Evolutionary conservation across 2,888 invertebrate genomes (phyloP), one percentile per base, ranked within the genome.

Genomic region (Eugnorisma glareosa): DNA sequence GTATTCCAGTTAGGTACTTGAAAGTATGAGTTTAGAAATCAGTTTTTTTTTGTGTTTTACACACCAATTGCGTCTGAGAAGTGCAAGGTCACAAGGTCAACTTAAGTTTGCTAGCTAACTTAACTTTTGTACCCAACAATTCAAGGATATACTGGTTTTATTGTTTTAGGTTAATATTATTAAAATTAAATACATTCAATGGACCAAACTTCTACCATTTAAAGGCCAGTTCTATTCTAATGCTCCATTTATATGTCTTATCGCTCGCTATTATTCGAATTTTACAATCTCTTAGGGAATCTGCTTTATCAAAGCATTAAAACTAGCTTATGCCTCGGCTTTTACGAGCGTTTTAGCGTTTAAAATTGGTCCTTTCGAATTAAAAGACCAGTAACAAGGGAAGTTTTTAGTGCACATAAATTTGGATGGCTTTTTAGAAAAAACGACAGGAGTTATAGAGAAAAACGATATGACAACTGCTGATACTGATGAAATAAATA

Each of bases 211-310:
- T 51, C 2, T 40, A n/a, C 11, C n/a, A 35, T 57, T 63, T 18
- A 11, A 31, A 10, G 24, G 18, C 18, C 31, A 59, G 31, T 43
- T 69, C 21, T 15, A 40, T 24, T 10, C 11, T 43, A 31, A 64
- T 15, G 11, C 24, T 66, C 66, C 31, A 66, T 70, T n/a, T 43
- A 1, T 21, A 67, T 35, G 6, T 24, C 24, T 31, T 43, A 31
- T 61, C 28, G 1, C 71, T 6, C 5, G 31, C 54, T 72, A 40
- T n/a, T 45, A 31, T 43, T 45, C 35, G n/a, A 72, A 72, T 72
- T 13, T 61, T 40, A 70, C 5, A 24, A 15, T 61, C 21, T 28
- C 59, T 21, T 15, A 10, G 21, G 18, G 11, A 21, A 59, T 31
- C 61, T 31, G 21, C 24, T 21, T 40, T 28, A 48, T 24, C 35